A percentile compares a stretch with the other conserved stretches of the same genome.
Evolutionary conservation across 2,888 invertebrate species (phyloP).

Genomic region (Patella caerulea): DNA sequence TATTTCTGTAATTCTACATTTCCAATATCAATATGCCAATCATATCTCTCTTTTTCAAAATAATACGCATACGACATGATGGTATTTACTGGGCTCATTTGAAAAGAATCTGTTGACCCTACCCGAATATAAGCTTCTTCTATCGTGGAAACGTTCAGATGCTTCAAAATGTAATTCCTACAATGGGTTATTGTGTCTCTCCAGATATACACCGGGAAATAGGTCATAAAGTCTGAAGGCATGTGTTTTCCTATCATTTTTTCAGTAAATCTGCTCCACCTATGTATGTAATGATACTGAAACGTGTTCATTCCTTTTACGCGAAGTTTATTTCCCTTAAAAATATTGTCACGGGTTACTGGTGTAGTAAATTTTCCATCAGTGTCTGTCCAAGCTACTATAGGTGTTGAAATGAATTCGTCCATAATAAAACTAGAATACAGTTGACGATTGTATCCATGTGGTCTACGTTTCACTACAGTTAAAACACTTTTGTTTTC

Average conservation of each 20-base stretch:
- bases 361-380: background rate
- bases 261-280: background rate
- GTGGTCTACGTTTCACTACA: background rate
- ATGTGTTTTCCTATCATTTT: background rate
- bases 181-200: background rate
- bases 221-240: background rate
- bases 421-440: conserved; percentile 10
- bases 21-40: background rate
- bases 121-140: background rate
- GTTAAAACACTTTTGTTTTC: background rate
- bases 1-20: background rate
- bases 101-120: background rate
- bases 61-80: background rate
- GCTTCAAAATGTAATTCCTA: background rate
- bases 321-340: background rate
- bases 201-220: background rate
- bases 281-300: background rate
- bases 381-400: conserved; percentile 1
- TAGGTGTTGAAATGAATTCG: background rate
- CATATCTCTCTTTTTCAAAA: background rate
- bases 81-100: background rate
- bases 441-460: background rate
- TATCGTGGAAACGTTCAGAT: background rate
- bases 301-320: background rate
- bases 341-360: background rate